These are phyloP conservation scores for Channa argus DNA, from an alignment of 2,113 vertebrate species.

Conservation along the genomic window DNA sequence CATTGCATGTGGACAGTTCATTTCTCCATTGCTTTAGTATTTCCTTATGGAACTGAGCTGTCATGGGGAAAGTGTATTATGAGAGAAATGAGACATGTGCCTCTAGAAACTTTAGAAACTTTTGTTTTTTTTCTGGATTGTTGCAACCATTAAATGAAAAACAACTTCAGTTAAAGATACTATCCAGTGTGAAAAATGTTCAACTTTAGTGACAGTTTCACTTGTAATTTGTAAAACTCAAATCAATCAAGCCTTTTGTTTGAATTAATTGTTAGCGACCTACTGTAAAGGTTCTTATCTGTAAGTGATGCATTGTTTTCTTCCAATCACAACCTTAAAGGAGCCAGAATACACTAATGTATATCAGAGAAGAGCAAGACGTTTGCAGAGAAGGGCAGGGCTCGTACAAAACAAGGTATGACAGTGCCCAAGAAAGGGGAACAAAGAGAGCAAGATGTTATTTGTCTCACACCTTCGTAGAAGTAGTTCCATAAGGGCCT, in stretches of 20 bases:
- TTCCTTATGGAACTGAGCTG: constrained; percentile 74
- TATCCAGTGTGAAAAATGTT: constrained; percentile 2
- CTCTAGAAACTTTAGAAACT: constrained; percentile 17
- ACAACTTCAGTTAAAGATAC: constrained; percentile 9
- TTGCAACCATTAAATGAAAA: constrained; percentile 10
- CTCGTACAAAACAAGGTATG: constrained; percentile 87
- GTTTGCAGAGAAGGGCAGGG: constrained; percentile 88
- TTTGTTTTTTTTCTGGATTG: background rate
- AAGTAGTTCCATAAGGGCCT: constrained; percentile 83
- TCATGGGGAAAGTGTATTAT: constrained; percentile 21
- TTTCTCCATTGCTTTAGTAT: constrained; percentile 76
- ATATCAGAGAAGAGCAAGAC: constrained; percentile 87
- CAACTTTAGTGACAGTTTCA: background rate
- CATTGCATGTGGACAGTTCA: constrained; percentile 77
- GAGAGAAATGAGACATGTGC: constrained; percentile 34
- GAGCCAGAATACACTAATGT: constrained; percentile 89
- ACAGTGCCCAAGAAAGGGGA: constrained; percentile 49
- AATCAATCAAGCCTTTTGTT: constrained; percentile 29
- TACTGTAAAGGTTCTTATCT: constrained; percentile 40
- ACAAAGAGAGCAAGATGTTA: constrained; percentile 64
- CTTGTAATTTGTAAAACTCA: background rate
- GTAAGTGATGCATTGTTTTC: constrained; percentile 82
- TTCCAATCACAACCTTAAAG: constrained; percentile 83
- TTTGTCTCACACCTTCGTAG: constrained; percentile 69
- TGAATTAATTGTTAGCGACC: constrained; percentile 45